Percentiles rank a stretch among this genome's conserved stretches.
These are phyloP conservation scores for Lysiphlebus fabarum DNA, from an alignment of 1,140 invertebrate genomes.

Conservation along the genomic window DNA sequence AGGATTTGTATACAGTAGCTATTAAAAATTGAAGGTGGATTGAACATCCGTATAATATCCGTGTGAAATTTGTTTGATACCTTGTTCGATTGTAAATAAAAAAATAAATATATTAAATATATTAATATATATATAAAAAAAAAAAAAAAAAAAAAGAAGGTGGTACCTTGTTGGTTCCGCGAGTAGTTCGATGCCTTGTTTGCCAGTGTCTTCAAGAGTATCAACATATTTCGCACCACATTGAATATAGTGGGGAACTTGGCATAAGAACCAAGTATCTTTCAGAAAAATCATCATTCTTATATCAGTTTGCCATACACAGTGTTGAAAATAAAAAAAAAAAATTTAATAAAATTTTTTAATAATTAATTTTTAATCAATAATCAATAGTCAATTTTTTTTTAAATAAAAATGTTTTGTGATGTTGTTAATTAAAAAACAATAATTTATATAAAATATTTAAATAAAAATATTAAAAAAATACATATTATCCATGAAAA, in stretches of 20 bases:
- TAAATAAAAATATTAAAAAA: too few relatives aligned
- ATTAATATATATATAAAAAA: too few relatives aligned
- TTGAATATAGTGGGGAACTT: conserved; percentile 40
- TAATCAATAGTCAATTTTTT: background rate
- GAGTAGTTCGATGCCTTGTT: background rate
- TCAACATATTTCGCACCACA: conserved; percentile 17
- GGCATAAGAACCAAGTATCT: conserved; percentile 48
- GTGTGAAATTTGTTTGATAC: conserved; percentile 9
- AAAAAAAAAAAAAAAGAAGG: background rate
- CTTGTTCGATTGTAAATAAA: too few relatives aligned
- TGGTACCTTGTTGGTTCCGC: conserved; percentile 8
- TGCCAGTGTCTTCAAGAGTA: conserved; percentile 1
- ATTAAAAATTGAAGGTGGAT: too few relatives aligned
- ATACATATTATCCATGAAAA: too few relatives aligned
- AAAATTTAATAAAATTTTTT: background rate
- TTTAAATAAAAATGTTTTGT: background rate
- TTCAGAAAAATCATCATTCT: conserved; percentile 52
- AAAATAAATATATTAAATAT: too few relatives aligned
- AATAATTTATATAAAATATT: too few relatives aligned
- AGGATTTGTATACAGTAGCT: too few relatives aligned
- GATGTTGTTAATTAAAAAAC: too few relatives aligned
- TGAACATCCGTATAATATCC: conserved; percentile 10
- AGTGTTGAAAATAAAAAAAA: background rate
- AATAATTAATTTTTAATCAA: too few relatives aligned
- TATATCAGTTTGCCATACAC: conserved; percentile 31